These are phyloP conservation scores for Antheraea assamensis DNA, from an alignment of 2,888 invertebrate species.

Conservation along the genomic window DNA sequence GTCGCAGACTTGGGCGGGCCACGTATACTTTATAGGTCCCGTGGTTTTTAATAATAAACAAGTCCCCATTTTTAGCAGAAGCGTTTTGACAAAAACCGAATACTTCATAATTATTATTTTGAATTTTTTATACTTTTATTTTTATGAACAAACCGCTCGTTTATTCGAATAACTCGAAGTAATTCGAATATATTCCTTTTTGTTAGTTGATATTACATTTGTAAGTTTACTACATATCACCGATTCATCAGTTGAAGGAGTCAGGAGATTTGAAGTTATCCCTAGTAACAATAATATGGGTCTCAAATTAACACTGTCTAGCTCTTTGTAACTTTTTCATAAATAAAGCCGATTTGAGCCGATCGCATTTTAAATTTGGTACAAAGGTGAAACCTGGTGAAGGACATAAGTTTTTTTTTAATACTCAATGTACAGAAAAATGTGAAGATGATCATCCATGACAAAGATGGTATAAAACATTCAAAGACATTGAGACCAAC, in stretches of 20 bases:
- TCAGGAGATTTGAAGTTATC: neutral
- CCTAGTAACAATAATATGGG: no score
- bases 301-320: no score
- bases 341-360: no score
- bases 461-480: neutral
- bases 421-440: no score
- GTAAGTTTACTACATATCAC: neutral
- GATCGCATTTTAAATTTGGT: no score
- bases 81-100: constrained; percentile 26
- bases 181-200: no score
- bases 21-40: constrained; percentile 28
- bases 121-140: neutral
- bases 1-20: constrained; percentile 24
- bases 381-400: no score
- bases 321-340: no score
- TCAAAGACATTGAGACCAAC: neutral
- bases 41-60: constrained; percentile 32
- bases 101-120: neutral
- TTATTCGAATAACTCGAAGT: neutral
- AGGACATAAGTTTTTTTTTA: no score
- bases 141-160: neutral
- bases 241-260: neutral
- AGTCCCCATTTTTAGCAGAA: constrained; percentile 31
- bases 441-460: no score
- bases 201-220: no score